Evolutionary conservation across 2,113 vertebrate genomes (phyloP).

Genomic region (Myotis brandtii): DNA sequence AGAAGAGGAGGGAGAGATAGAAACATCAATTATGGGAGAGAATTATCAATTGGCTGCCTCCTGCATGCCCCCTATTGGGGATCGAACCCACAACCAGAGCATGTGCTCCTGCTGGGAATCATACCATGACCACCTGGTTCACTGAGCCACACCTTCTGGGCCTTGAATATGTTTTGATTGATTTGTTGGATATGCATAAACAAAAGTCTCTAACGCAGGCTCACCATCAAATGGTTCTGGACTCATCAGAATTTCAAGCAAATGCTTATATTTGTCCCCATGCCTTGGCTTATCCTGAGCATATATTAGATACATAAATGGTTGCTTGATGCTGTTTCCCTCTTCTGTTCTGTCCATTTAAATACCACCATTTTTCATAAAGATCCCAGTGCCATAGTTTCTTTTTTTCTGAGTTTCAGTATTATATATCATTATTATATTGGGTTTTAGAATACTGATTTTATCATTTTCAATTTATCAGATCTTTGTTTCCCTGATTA

Average conservation of each 20-base stretch:
- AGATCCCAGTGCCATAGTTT: not conserved
- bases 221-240: not conserved
- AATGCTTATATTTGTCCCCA: conserved; percentile 18
- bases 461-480: conserved; percentile 30
- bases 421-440: not conserved
- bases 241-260: not conserved
- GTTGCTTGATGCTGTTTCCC: not conserved
- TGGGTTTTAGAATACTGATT: not conserved
- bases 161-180: not conserved
- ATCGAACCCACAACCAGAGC: too few species aligned
- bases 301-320: conserved; percentile 21
- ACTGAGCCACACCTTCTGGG: too few species aligned
- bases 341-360: not conserved
- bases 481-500: not conserved
- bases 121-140: too few species aligned
- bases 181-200: not conserved
- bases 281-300: not conserved
- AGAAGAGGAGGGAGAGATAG: too few species aligned
- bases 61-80: too few species aligned
- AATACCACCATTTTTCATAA: conserved; percentile 25
- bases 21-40: too few species aligned
- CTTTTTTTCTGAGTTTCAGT: not conserved
- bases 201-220: not conserved
- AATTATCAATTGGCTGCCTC: too few species aligned
- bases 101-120: too few species aligned